Evolutionary conservation across 1,140 invertebrate genomes (phyloP).

Genomic region (Brachionus koreanus): DNA sequence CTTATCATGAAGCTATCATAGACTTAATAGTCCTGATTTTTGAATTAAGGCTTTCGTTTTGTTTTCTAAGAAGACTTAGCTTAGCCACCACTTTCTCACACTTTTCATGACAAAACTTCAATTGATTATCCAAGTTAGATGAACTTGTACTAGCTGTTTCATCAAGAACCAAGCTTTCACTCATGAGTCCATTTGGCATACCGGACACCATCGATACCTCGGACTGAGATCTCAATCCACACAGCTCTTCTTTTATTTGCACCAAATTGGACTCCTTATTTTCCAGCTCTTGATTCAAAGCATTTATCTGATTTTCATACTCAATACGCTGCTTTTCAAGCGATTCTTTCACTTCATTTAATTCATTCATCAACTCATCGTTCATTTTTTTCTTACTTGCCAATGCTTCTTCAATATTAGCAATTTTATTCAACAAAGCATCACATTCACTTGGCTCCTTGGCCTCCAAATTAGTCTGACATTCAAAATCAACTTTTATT

Average conservation of each 20-base stretch:
- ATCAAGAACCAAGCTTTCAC: background rate
- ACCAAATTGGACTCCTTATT: background rate
- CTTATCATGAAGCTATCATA: slow-evolving; percentile 2
- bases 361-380: background rate
- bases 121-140: slow-evolving; percentile 21
- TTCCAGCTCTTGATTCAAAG: background rate
- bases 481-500: background rate
- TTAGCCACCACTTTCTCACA: slow-evolving; percentile 31
- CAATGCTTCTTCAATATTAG: background rate
- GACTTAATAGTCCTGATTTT: slow-evolving; percentile 34
- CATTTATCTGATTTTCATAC: background rate
- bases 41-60: slow-evolving; percentile 23
- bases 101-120: slow-evolving; percentile 32
- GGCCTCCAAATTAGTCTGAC: background rate
- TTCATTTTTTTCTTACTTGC: slow-evolving; percentile 6
- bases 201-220: background rate
- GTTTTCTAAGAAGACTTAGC: background rate
- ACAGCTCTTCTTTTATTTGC: background rate
- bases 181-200: background rate
- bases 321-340: background rate
- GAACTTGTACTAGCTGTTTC: background rate
- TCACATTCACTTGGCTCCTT: background rate
- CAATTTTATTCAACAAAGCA: background rate
- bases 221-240: background rate
- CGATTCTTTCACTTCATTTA: background rate